Percentiles rank a stretch among this genome's conserved stretches.
phyloP scores from a whole-genome alignment of 92 coral and sea anemone genomes.

The Actinostola sp. region DNA sequence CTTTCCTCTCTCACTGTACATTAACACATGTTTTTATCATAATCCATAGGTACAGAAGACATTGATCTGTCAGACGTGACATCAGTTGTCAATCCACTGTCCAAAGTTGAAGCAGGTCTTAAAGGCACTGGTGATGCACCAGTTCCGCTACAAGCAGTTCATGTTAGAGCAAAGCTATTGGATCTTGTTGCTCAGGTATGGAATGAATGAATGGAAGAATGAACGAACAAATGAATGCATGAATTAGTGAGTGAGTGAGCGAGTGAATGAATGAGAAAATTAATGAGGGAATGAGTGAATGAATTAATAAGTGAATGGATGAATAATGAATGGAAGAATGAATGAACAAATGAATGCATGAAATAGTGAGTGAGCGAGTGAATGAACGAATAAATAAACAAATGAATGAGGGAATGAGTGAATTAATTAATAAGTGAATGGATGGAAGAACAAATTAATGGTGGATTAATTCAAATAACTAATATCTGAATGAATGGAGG shows the following conservation, averaged over 20 bases:
- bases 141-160: constrained; percentile 90
- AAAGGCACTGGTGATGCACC: constrained; percentile 83
- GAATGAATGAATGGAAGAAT: not conserved
- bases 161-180: constrained; percentile 85
- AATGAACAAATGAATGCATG: not conserved
- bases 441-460: not conserved
- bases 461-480: not conserved
- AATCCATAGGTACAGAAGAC: constrained; percentile 17
- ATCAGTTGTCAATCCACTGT: constrained; percentile 82
- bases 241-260: too few relatives aligned
- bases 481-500: not conserved
- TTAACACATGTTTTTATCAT: not conserved
- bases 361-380: too few relatives aligned
- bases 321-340: not conserved
- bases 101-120: constrained; percentile 87
- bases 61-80: constrained; percentile 81
- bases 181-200: constrained; percentile 91
- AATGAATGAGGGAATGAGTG: too few relatives aligned
- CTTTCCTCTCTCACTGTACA: too few relatives aligned
- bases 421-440: too few relatives aligned
- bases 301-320: not conserved
- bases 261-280: too few relatives aligned
- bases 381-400: too few relatives aligned
- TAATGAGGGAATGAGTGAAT: not conserved
- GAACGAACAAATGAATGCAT: too few relatives aligned